Percentiles rank a stretch among this genome's conserved stretches.
phyloP scores from a whole-genome alignment of 2,797 vertebrate species.

The Echeneis naucrates region DNA sequence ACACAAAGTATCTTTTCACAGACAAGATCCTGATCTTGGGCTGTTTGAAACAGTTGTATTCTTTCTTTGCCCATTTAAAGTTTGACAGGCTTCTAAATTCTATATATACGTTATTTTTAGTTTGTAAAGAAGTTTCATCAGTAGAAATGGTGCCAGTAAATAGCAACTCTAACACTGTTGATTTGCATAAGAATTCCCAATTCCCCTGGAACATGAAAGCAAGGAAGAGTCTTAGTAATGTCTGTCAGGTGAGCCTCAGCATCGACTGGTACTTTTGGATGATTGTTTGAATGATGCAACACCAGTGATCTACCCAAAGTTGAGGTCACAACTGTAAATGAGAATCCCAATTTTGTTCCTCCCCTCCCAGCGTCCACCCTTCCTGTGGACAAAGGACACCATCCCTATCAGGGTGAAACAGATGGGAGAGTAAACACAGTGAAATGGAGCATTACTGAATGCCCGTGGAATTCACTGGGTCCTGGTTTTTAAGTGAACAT shows the following conservation, averaged over 20 bases:
- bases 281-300: constrained; percentile 9
- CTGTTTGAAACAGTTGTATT: constrained; percentile 28
- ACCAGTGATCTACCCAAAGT: constrained; percentile 22
- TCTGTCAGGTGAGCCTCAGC: neutral
- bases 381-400: constrained; percentile 52
- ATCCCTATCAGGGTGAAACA: constrained; percentile 62
- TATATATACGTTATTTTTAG: constrained; percentile 5
- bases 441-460: constrained; percentile 70
- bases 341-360: constrained; percentile 30
- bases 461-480: constrained; percentile 78
- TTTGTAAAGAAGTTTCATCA: constrained; percentile 31
- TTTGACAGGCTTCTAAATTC: constrained; percentile 36
- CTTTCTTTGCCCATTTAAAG: constrained; percentile 8
- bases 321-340: constrained; percentile 23
- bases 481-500: constrained; percentile 79
- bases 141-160: neutral
- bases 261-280: constrained; percentile 8
- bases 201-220: neutral
- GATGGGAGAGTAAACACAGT: constrained; percentile 64
- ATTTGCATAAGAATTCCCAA: neutral
- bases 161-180: neutral
- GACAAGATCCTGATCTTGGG: constrained; percentile 21
- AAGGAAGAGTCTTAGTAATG: neutral
- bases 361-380: constrained; percentile 18
- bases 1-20: constrained; percentile 27